Percentiles rank a stretch among this genome's conserved stretches.
phyloP scores from a whole-genome alignment of 1,140 invertebrate genomes.

The Manduca sexta region DNA sequence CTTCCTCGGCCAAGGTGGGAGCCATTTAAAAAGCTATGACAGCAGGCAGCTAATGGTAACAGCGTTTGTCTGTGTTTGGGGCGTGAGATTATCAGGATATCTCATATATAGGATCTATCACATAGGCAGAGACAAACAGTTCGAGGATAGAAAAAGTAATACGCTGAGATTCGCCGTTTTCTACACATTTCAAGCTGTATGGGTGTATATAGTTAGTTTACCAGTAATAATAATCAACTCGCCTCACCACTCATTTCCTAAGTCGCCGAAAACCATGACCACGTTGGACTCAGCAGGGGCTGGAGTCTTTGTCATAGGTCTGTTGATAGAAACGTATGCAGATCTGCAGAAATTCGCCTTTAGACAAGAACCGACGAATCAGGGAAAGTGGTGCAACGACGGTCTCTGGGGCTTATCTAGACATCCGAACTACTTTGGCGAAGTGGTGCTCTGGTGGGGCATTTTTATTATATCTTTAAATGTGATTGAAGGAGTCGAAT shows the following conservation, averaged over 20 bases:
- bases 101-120: constrained; percentile 91
- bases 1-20: constrained; percentile 84
- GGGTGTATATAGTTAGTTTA: constrained; percentile 94
- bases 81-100: constrained; percentile 86
- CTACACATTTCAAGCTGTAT: constrained; percentile 94
- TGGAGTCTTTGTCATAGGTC: constrained; percentile 86
- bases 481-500: constrained; percentile 86
- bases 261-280: constrained; percentile 87
- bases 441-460: constrained; percentile 95
- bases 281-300: constrained; percentile 88
- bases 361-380: constrained; percentile 87
- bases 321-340: constrained; percentile 90
- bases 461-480: constrained; percentile 92
- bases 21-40: constrained; percentile 83
- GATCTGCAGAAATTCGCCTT: constrained; percentile 95
- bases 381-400: constrained; percentile 92
- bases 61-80: constrained; percentile 89
- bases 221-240: constrained; percentile 95
- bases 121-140: constrained; percentile 91
- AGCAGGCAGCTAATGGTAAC: constrained; percentile 92
- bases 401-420: constrained; percentile 92
- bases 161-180: constrained; percentile 90
- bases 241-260: constrained; percentile 83
- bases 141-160: constrained; percentile 91
- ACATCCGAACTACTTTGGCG: constrained; percentile 97